Percentiles rank a stretch among this genome's conserved stretches.
phyloP scores from a whole-genome alignment of 2,888 invertebrate genomes.

The Invenusta paracnida region DNA sequence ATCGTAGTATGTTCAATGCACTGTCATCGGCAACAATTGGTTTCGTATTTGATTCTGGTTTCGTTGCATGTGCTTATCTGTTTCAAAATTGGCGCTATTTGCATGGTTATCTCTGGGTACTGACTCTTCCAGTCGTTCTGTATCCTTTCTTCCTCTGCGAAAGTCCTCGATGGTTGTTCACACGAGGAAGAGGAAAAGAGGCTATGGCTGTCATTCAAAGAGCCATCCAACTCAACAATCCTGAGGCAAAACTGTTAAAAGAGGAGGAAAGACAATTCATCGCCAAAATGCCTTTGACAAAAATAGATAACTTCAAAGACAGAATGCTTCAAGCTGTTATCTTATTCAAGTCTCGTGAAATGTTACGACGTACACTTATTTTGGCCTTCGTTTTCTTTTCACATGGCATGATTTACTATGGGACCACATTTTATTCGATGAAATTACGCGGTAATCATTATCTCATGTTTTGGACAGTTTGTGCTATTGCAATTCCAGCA shows the following conservation, averaged over 20 bases:
- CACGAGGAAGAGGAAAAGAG: background rate
- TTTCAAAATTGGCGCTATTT: background rate
- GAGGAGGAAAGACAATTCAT: background rate
- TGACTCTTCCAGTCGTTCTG: background rate
- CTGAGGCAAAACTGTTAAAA: background rate
- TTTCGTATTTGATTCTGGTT: background rate
- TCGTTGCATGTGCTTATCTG: background rate
- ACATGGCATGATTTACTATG: background rate
- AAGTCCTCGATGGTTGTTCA: background rate
- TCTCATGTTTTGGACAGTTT: background rate
- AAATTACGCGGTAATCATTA: background rate
- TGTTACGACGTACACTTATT: background rate
- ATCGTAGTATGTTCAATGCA: background rate
- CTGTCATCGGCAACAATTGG: background rate
- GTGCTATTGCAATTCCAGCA: background rate
- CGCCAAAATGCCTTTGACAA: too few relatives aligned
- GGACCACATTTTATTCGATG: background rate
- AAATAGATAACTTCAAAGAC: background rate
- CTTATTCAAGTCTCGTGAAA: background rate
- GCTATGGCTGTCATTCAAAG: background rate
- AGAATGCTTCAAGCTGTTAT: background rate
- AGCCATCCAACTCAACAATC: background rate
- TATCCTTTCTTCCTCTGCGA: background rate
- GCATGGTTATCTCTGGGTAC: background rate
- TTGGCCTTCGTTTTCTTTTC: background rate